A percentile compares a stretch with the other conserved stretches of the same genome.
Evolutionary conservation across 2,888 invertebrate species (phyloP).

Genomic region (Acleris sparsana): DNA sequence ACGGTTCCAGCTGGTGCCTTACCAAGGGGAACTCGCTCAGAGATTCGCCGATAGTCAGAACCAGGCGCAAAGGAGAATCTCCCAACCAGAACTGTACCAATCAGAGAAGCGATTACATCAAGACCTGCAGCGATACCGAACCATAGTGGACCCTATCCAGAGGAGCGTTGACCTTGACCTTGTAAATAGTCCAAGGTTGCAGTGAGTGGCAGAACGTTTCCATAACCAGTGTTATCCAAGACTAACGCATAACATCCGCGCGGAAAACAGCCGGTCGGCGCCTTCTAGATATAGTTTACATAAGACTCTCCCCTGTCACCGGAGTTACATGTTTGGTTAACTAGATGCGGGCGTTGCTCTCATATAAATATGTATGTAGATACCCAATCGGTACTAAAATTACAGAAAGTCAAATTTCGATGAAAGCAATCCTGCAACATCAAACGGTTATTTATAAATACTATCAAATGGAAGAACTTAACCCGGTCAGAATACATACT

Average conservation of each 20-base stretch:
- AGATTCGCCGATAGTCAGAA: conserved; percentile 48
- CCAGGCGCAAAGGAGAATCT: conserved; percentile 43
- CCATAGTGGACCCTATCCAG: conserved; percentile 44
- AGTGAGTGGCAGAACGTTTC: conserved; percentile 45
- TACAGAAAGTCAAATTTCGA: too few relatives aligned
- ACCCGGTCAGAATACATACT: too few relatives aligned
- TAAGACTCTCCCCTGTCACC: not conserved
- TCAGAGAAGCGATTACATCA: not conserved
- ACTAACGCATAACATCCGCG: conserved; percentile 2
- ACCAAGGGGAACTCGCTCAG: conserved; percentile 41
- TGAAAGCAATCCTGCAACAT: too few relatives aligned
- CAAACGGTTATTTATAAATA: too few relatives aligned
- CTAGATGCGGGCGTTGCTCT: too few relatives aligned
- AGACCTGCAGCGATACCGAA: conserved; percentile 44
- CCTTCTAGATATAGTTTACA: not conserved
- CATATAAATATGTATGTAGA: too few relatives aligned
- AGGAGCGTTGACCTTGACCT: conserved; percentile 75
- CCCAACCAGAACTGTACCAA: conserved; percentile 10
- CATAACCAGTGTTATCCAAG: conserved; percentile 1
- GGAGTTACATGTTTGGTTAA: not conserved
- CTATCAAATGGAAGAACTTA: too few relatives aligned
- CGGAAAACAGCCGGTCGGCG: not conserved
- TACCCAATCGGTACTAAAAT: too few relatives aligned
- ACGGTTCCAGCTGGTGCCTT: conserved; percentile 38
- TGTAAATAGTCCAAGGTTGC: conserved; percentile 48